Conservation (phyloP, 2,888 invertebrate species). For the Ichneumoninae sp. region DNA sequence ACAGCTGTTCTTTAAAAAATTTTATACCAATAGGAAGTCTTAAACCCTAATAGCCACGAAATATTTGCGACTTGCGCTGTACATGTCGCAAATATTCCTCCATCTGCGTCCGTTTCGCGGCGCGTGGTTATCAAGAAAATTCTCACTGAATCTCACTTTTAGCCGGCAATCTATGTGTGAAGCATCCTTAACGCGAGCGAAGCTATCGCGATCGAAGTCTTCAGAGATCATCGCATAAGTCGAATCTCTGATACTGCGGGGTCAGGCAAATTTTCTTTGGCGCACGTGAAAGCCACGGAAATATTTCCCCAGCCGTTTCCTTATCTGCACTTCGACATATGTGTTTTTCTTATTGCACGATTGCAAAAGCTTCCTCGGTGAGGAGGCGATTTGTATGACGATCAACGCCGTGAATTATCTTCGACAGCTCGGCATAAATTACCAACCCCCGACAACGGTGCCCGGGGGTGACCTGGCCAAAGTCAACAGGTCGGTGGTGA, state of each 20-base stretch:
- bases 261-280: not conserved
- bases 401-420: not conserved
- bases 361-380: not conserved
- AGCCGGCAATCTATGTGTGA: too few relatives aligned
- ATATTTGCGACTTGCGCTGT: too few relatives aligned
- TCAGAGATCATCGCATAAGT: not conserved
- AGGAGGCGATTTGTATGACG: not conserved
- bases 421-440: constrained; percentile 89
- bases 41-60: too few relatives aligned
- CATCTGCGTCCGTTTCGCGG: too few relatives aligned
- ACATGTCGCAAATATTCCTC: too few relatives aligned
- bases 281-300: not conserved
- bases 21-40: too few relatives aligned
- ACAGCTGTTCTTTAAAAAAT: too few relatives aligned
- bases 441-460: constrained; percentile 91
- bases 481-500: constrained; percentile 91
- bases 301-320: not conserved
- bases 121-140: too few relatives aligned
- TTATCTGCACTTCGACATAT: not conserved
- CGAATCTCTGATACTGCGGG: not conserved
- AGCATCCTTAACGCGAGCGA: not conserved
- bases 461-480: constrained; percentile 91
- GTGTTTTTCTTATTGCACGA: not conserved
- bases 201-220: not conserved
- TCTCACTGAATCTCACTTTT: too few relatives aligned